Evolutionary conservation across 2,113 vertebrate species (phyloP), one percentile per base, ranked within the genome.

Genomic region (Mustela nigripes): DNA sequence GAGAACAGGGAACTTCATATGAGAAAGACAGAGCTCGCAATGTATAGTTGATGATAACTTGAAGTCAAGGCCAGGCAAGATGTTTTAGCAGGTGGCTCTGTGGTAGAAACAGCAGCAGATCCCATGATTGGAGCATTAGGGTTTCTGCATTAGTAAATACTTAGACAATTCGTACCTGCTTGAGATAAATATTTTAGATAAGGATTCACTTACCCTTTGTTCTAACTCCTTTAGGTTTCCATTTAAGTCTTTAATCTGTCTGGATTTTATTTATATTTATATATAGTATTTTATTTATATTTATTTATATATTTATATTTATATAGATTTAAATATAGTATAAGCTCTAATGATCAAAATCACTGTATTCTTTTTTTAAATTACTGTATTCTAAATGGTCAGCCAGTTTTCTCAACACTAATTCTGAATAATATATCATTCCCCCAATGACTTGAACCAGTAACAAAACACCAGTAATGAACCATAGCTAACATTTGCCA

Each of bases 171-270:
- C 22, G 24, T 56, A 63, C 26, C 21, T 19, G 19, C 28, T 91
- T 91, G 95, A 91, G 73, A 76, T 24, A 74, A 74, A 74, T 76
- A n/a, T 84, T 60, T 62, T 94, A 63, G 36, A 12, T 82, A 76
- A 42, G 45, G 53, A 78, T 56, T 82, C 45, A 73, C 6, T 92
- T 88, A 82, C 21, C 90, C 90, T 91, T 96, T 80, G 26, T 71
- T 58, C 62, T 58, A 39, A 73, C 91, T 73, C 26, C 71, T 96
- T 88, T 15, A 67, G 26, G 56, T 95, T 96, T 81, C 39, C 26
- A 28, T 74, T 84, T 95, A 69, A 73, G 56, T 60, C 69, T 96
- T 97, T 88, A 82, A 67, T 82, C 48, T 33, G 65, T 71, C 63
- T 85, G 56, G 31, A 84, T 93, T 91, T 95, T 91, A 73, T 86